These are phyloP conservation scores for Tapera naevia DNA, from an alignment of 2,797 vertebrate species.

Conservation along the genomic window DNA sequence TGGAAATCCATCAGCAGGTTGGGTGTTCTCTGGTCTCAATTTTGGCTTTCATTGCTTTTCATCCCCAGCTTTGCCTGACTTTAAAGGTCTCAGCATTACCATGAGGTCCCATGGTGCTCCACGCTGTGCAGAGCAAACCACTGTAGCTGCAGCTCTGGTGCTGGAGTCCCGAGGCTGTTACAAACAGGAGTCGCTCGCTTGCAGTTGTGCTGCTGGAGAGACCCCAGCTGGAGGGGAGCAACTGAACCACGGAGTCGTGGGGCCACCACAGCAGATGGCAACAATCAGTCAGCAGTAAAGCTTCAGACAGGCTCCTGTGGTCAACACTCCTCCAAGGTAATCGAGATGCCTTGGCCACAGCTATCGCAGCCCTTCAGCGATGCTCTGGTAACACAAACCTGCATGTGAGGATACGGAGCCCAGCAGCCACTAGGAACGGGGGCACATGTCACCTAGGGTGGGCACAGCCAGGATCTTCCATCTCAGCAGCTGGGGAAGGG, in stretches of 20 bases:
- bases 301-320: background rate
- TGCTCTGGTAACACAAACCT: background rate
- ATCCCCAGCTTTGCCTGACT: background rate
- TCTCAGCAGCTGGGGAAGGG: no score
- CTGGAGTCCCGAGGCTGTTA: background rate
- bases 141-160: background rate
- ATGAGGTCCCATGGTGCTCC: fast-evolving
- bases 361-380: background rate
- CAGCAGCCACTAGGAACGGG: fast-evolving
- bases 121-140: background rate
- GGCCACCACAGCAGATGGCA: background rate
- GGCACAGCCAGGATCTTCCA: background rate
- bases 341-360: fast-evolving
- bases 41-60: background rate
- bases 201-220: background rate
- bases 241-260: fast-evolving
- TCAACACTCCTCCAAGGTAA: background rate
- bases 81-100: fast-evolving
- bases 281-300: background rate
- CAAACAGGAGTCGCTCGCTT: fast-evolving
- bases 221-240: background rate
- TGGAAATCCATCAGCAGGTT: background rate
- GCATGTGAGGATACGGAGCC: fast-evolving
- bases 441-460: background rate
- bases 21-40: background rate